phyloP scores from a whole-genome alignment of 1,140 invertebrate species.

The Trichogramma pretiosum region DNA sequence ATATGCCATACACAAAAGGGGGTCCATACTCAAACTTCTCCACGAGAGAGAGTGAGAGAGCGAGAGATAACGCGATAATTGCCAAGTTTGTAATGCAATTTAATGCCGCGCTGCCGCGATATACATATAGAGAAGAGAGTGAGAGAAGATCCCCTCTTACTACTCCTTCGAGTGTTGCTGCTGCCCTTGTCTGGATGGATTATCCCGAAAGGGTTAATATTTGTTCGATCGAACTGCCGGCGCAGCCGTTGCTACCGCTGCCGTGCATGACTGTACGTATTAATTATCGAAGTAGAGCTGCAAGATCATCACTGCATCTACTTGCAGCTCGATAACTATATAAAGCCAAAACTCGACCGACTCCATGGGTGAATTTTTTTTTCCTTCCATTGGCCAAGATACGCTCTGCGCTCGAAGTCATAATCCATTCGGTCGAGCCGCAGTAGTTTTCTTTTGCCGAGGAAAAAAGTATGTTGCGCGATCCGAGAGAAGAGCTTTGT shows the following conservation, averaged over 20 bases:
- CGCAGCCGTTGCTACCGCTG: background rate
- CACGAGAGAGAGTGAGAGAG: too few species aligned
- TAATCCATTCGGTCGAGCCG: too few species aligned
- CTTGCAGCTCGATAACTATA: too few species aligned
- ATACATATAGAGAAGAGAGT: background rate
- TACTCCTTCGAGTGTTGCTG: background rate
- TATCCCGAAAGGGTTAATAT: conserved; percentile 11
- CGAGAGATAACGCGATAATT: conserved; percentile 21
- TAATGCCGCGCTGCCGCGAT: conserved; percentile 2
- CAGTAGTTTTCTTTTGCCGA: too few species aligned
- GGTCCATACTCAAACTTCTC: conserved; percentile 14
- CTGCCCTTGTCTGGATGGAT: background rate
- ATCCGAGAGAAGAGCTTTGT: too few species aligned
- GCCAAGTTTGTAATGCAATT: conserved; percentile 19
- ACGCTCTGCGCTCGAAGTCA: too few species aligned
- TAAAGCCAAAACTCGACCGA: too few species aligned
- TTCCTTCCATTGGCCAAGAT: too few species aligned
- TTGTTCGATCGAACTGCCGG: background rate
- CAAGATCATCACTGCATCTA: background rate
- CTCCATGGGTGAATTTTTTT: too few species aligned
- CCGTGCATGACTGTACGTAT: background rate
- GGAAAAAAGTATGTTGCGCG: too few species aligned
- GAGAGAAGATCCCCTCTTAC: too few species aligned
- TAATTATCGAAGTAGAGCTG: conserved; percentile 4
- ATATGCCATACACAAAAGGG: too few species aligned